Conservation (phyloP, 1,140 invertebrate species). For the Contarinia nasturtii region DNA sequence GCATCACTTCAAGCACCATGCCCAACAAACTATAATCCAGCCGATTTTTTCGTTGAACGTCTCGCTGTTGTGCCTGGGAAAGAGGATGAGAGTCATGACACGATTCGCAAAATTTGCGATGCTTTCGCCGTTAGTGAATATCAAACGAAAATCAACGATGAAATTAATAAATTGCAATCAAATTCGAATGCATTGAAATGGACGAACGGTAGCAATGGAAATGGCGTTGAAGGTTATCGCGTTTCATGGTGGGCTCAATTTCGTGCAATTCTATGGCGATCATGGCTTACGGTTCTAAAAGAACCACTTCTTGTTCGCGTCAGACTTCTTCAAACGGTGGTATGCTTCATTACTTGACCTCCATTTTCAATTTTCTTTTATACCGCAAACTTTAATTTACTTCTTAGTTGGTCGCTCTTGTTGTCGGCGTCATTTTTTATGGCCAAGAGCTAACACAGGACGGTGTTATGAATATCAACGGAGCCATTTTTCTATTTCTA, state of each 20-base stretch:
- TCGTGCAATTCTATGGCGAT: conserved; percentile 72
- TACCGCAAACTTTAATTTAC: conserved; percentile 69
- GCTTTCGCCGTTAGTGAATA: conserved; percentile 38
- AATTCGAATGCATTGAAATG: conserved; percentile 20
- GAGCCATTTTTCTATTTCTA: conserved; percentile 80
- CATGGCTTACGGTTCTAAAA: conserved; percentile 69
- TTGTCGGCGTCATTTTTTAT: conserved; percentile 80
- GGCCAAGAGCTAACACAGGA: conserved; percentile 67
- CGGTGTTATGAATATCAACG: conserved; percentile 90
- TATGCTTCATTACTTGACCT: conserved; percentile 16
- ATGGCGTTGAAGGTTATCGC: conserved; percentile 41
- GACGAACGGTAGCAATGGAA: conserved; percentile 2
- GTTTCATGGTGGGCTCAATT: conserved; percentile 79
- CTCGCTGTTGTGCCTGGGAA: conserved; percentile 70
- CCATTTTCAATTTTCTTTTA: conserved; percentile 53
- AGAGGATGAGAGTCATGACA: conserved; percentile 52
- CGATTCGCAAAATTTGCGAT: conserved; percentile 60
- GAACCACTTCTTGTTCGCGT: conserved; percentile 82
- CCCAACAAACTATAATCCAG: conserved; percentile 83
- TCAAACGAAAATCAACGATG: conserved; percentile 13
- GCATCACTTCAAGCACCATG: conserved; percentile 55
- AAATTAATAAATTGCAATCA: conserved; percentile 7
- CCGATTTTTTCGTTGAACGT: conserved; percentile 85
- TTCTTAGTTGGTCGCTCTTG: conserved; percentile 58
- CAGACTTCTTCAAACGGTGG: conserved; percentile 30